Conservation (phyloP, 92 coral and sea anemone genomes). For the Paragorgia papillata region DNA sequence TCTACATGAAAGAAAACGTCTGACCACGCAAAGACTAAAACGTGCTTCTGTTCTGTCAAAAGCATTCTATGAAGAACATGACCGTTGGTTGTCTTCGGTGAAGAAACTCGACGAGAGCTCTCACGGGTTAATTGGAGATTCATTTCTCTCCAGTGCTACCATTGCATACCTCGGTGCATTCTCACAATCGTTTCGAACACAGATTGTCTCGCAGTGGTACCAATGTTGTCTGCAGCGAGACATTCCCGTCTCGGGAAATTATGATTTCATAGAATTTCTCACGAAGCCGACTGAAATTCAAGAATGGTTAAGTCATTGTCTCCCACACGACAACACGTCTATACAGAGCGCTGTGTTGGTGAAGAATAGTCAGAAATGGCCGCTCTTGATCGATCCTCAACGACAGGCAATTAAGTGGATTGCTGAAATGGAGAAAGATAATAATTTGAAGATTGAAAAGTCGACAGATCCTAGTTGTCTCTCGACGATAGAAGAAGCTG, state of each 20-base stretch:
- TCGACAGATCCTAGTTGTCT: conserved; percentile 78
- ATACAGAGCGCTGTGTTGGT: conserved; percentile 82
- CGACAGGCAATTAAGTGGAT: conserved; percentile 95
- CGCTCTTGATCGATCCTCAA: conserved; percentile 93
- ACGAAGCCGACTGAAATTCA: conserved; percentile 84
- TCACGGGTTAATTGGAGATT: conserved; percentile 78
- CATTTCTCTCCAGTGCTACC: conserved; percentile 82
- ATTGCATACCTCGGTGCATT: conserved; percentile 89
- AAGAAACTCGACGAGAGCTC: conserved; percentile 59
- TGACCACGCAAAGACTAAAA: conserved; percentile 79
- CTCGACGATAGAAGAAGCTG: conserved; percentile 79
- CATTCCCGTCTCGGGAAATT: conserved; percentile 73
- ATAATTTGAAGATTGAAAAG: conserved; percentile 84
- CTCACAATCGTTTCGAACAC: conserved; percentile 67
- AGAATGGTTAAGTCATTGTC: conserved; percentile 76
- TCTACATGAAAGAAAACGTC: conserved; percentile 73
- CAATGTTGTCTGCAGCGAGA: conserved; percentile 64
- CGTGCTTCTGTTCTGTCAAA: conserved; percentile 87
- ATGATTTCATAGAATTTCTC: conserved; percentile 84
- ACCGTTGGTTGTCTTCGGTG: conserved; percentile 83
- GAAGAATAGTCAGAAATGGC: conserved; percentile 93
- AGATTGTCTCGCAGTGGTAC: conserved; percentile 74
- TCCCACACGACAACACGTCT: conserved; percentile 86
- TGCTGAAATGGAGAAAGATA: conserved; percentile 75
- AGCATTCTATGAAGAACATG: conserved; percentile 90